Base-by-base conservation (phyloP, 2,888 invertebrate genomes). In the Papilio protenor region DNA sequence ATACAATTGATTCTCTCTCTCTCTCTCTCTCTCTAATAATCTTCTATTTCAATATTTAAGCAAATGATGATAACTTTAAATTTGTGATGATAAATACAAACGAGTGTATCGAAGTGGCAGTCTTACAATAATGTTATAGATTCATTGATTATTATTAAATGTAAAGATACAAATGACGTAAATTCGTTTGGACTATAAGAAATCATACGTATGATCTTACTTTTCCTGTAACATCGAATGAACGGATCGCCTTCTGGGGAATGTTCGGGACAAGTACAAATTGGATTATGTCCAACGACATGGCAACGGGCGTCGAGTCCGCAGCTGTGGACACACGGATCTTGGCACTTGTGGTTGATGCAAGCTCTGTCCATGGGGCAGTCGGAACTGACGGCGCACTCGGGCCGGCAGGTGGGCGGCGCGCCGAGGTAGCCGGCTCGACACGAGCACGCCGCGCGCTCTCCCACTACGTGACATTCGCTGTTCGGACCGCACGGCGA, bases 401-500 rank as follows among this genome's bases (percentile, higher is more conserved):
- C 97, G 0, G 97, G 97, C 73, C 96, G 95, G 85, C 97, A 97
- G 23, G 95, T 10, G 2, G 97, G 97, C 27, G 98, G 97, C 27
- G 96, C 95, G 14, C 97, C 97, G 57, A 96, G 92, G 87, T 96
- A 97, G 40, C 96, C 96, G 10, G 95, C 90, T 81, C 95, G 95
- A 84, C 97, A 97, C 1, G 97, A 96, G 87, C 97, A 97, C 3
- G 96, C 96, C 1, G 97, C 96, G 82, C 96, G 96, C 64, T 96
- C 96, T 83, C 95, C 96, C n/a, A 96, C 94, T 21, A 96, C 95
- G 52, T 96, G 96, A 87, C 97, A 98, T 77, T 96, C 95, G 86
- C 97, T 97, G 86, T 97, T 96, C 0, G 97, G 95, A 47, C 97
- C 97, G 86, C 97, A 97, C 12, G 97, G 97, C 81, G 97, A 96